Percentiles rank a stretch among this genome's conserved stretches.
Conservation (phyloP, 2,113 vertebrate species). For the Psittacara wagleri region DNA sequence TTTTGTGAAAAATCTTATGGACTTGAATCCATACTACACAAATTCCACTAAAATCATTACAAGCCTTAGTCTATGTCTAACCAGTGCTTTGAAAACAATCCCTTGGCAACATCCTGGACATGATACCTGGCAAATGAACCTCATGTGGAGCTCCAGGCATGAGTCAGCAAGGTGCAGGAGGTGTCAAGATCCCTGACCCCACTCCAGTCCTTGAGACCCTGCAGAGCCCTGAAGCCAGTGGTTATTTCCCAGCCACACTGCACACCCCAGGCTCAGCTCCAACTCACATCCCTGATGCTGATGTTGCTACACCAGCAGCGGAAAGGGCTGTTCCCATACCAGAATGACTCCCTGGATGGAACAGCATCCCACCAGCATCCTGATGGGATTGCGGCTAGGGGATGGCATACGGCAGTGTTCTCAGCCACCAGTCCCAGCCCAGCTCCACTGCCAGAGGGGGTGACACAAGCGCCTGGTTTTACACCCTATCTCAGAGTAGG, state of each 20-base stretch:
- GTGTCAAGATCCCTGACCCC: fast-evolving
- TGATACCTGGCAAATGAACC: neutral
- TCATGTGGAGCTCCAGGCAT: fast-evolving
- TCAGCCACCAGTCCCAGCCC: neutral
- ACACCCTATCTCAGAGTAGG: neutral
- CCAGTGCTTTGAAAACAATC: neutral
- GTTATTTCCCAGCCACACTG: fast-evolving
- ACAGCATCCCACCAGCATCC: neutral
- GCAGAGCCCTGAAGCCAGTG: neutral
- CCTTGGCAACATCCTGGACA: neutral
- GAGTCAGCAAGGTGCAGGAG: neutral
- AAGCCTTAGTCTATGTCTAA: neutral
- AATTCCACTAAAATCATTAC: neutral
- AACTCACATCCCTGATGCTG: neutral
- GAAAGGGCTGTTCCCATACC: fast-evolving
- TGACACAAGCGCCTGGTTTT: neutral
- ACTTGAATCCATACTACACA: neutral
- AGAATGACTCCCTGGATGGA: fast-evolving
- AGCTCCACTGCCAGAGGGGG: neutral
- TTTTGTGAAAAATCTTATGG: neutral
- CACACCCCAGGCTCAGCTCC: neutral
- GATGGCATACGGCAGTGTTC: fast-evolving
- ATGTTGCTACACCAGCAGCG: fast-evolving
- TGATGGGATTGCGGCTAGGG: fast-evolving
- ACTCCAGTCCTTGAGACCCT: neutral